Conservation (phyloP, 1,140 invertebrate genomes). For the Rhizoglyphus robini region DNA sequence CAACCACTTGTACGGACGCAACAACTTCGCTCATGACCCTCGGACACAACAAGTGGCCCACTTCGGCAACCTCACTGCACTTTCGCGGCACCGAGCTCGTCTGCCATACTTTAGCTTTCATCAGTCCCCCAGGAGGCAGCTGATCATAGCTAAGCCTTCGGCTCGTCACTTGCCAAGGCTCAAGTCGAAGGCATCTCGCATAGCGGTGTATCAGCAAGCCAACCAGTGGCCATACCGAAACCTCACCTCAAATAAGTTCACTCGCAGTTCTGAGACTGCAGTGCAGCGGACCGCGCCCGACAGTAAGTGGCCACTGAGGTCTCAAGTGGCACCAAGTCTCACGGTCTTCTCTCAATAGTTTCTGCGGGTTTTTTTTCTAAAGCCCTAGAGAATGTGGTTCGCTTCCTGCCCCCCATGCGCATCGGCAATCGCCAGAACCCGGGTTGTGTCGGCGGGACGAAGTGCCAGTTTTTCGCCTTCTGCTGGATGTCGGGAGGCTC, state of each 20-base stretch:
- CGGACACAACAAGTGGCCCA: not conserved
- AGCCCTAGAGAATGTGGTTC: constrained; percentile 22
- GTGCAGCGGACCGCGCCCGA: constrained; percentile 16
- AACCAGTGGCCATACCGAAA: not conserved
- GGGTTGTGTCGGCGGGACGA: constrained; percentile 37
- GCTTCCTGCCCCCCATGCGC: constrained; percentile 19
- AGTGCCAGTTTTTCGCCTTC: constrained; percentile 78
- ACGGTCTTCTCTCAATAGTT: not conserved
- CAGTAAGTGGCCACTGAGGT: constrained; percentile 6
- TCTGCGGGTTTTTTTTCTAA: constrained; percentile 18
- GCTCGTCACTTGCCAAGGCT: not conserved
- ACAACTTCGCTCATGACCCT: not conserved
- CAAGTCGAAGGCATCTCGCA: too few species aligned
- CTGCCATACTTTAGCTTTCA: not conserved
- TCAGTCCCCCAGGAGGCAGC: not conserved
- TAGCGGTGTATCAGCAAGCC: not conserved
- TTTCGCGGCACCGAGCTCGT: too few species aligned
- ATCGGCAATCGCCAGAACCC: constrained; percentile 21
- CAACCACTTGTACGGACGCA: not conserved
- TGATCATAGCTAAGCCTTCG: not conserved
- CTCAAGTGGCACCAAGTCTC: too few species aligned
- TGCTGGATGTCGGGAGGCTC: constrained; percentile 80
- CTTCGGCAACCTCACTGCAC: not conserved
- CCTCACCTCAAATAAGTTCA: too few species aligned
- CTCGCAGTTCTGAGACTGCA: not conserved